phyloP scores from a whole-genome alignment of 2,113 vertebrate species.

The Myotis yumanensis region DNA sequence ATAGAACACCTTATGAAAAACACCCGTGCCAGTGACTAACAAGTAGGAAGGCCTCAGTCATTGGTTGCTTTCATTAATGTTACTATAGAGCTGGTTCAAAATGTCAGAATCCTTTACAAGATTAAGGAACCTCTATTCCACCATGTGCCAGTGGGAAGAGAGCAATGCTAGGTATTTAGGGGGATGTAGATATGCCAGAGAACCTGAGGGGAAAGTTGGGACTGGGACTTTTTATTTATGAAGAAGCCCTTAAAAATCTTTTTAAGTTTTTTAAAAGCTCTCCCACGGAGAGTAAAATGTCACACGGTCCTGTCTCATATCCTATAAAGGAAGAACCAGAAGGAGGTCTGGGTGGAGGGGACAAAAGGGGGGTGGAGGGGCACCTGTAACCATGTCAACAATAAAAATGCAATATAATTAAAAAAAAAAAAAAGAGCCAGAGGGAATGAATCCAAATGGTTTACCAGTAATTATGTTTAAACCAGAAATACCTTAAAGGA shows the following conservation, averaged over 20 bases:
- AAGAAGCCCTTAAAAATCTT: background rate
- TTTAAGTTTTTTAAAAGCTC: background rate
- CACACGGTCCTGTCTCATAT: background rate
- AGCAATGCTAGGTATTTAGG: background rate
- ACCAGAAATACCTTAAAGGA: conserved; percentile 25
- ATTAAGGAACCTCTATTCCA: background rate
- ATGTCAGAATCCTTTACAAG: background rate
- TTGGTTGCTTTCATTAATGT: background rate
- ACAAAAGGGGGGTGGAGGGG: background rate
- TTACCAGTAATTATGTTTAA: conserved; percentile 2
- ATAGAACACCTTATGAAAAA: background rate
- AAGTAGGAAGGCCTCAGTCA: background rate
- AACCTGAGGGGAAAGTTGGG: background rate
- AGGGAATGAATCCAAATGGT: background rate
- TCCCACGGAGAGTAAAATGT: background rate
- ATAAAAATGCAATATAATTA: background rate
- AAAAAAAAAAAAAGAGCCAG: background rate
- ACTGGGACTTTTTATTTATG: background rate
- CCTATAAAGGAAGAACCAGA: background rate
- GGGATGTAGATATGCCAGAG: background rate
- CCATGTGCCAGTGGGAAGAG: background rate
- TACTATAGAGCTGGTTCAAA: background rate
- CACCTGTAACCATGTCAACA: background rate
- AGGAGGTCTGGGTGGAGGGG: background rate
- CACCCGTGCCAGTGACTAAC: background rate